A percentile compares a stretch with the other conserved stretches of the same genome.
Conservation (phyloP, 2,888 invertebrate species). For the Rutpela maculata region DNA sequence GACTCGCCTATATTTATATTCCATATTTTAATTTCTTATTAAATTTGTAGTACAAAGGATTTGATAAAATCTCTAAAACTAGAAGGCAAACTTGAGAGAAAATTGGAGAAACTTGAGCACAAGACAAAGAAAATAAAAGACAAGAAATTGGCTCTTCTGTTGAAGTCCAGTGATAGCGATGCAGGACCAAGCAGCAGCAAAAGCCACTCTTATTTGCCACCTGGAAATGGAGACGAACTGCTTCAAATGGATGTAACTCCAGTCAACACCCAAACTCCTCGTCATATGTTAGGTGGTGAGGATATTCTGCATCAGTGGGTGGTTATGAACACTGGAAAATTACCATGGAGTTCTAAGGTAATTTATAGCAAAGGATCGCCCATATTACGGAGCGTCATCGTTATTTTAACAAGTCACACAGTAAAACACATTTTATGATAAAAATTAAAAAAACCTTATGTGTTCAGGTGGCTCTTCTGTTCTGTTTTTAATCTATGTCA, state of each 20-base stretch:
- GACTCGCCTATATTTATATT: too few relatives aligned
- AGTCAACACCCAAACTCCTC: slow-evolving; percentile 52
- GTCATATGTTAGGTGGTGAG: slow-evolving; percentile 70
- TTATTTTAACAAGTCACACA: too few relatives aligned
- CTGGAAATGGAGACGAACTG: slow-evolving; percentile 42
- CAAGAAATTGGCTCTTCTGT: slow-evolving; percentile 68
- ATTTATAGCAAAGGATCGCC: neutral
- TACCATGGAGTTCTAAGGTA: slow-evolving; percentile 69
- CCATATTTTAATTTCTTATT: neutral
- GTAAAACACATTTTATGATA: too few relatives aligned
- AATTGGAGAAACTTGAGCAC: slow-evolving; percentile 72
- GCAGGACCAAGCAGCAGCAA: slow-evolving; percentile 44
- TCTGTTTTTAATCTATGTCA: too few relatives aligned
- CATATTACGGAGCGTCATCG: too few relatives aligned
- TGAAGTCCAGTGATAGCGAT: slow-evolving; percentile 62
- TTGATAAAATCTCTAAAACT: slow-evolving; percentile 62
- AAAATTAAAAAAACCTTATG: too few relatives aligned
- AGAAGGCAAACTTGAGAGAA: slow-evolving; percentile 69
- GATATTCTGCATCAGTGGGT: slow-evolving; percentile 71
- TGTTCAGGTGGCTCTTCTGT: too few relatives aligned
- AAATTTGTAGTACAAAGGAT: slow-evolving; percentile 54
- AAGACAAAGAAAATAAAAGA: slow-evolving; percentile 72
- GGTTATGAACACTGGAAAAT: slow-evolving; percentile 70
- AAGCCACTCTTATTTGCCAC: slow-evolving; percentile 29
- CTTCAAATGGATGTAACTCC: slow-evolving; percentile 59